These are phyloP conservation scores for Drosophila novamexicana DNA, from an alignment of 1,140 invertebrate genomes.

Conservation along the genomic window DNA sequence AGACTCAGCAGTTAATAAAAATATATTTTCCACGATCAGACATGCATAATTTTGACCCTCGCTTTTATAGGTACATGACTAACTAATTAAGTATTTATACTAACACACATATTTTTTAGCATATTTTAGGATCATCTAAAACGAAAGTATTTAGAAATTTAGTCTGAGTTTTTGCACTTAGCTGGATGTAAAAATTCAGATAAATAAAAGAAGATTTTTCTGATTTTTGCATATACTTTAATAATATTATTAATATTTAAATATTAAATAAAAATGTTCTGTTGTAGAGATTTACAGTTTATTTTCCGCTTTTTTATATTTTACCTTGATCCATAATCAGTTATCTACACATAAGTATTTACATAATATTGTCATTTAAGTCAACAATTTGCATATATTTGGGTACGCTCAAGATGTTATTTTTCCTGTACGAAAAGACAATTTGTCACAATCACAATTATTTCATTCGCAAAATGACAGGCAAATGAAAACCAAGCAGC, in stretches of 20 bases:
- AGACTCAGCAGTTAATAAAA: no score
- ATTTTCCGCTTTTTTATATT: constrained; percentile 7
- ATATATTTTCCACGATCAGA: no score
- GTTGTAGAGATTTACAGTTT: background rate
- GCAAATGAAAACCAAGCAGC: constrained; percentile 73
- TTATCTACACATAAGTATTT: constrained; percentile 29
- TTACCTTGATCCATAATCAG: constrained; percentile 27
- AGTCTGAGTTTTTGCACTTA: no score
- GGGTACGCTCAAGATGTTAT: constrained; percentile 38
- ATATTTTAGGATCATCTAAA: no score
- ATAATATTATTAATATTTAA: no score
- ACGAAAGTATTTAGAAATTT: no score
- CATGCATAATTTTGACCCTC: no score
- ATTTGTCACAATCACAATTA: constrained; percentile 83
- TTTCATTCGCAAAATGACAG: constrained; percentile 68
- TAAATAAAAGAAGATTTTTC: no score
- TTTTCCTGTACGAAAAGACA: constrained; percentile 45
- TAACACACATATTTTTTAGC: no score
- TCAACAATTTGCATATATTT: constrained; percentile 60
- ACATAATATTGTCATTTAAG: constrained; percentile 45
- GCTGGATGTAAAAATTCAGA: no score
- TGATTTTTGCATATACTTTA: background rate
- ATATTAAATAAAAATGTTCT: background rate
- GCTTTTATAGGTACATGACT: no score
- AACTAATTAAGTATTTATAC: no score